Evolutionary conservation across 1,140 invertebrate species (phyloP).

Genomic region (Zophobas atratus): DNA sequence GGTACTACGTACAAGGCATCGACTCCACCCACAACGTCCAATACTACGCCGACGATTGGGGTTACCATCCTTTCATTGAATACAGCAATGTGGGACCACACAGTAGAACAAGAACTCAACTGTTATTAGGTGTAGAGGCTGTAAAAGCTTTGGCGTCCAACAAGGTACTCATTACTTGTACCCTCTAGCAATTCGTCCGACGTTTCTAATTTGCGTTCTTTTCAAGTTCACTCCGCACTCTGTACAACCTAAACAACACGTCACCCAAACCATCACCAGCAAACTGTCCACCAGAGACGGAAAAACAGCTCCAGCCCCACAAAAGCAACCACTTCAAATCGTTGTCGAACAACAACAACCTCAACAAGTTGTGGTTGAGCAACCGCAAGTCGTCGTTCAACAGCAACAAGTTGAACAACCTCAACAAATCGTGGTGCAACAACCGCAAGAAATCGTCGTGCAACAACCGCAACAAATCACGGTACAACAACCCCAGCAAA

Average conservation of each 20-base stretch:
- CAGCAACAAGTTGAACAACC: constrained; percentile 56
- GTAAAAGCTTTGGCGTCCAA: constrained; percentile 57
- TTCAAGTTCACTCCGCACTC: constrained; percentile 36
- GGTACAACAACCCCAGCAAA: constrained; percentile 21
- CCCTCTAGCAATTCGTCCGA: background rate
- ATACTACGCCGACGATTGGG: constrained; percentile 75
- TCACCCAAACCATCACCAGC: constrained; percentile 29
- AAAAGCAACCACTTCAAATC: constrained; percentile 54
- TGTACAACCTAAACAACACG: constrained; percentile 21
- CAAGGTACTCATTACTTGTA: constrained; percentile 11
- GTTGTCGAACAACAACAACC: constrained; percentile 17
- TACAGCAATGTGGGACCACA: constrained; percentile 69
- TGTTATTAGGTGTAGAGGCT: constrained; percentile 73
- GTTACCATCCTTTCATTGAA: constrained; percentile 75
- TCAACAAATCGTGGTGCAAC: constrained; percentile 54
- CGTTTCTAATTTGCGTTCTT: constrained; percentile 8
- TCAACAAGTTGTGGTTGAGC: constrained; percentile 16
- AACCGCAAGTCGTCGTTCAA: constrained; percentile 59
- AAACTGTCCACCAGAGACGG: background rate
- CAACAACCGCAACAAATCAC: constrained; percentile 39
- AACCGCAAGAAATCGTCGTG: constrained; percentile 34
- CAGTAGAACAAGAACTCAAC: constrained; percentile 67
- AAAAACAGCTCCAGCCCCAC: constrained; percentile 57
- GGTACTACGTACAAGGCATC: constrained; percentile 62
- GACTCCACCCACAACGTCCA: constrained; percentile 69